These are phyloP conservation scores for Noctuana brunneofusca DNA, from an alignment of 2,888 invertebrate genomes.

Conservation along the genomic window DNA sequence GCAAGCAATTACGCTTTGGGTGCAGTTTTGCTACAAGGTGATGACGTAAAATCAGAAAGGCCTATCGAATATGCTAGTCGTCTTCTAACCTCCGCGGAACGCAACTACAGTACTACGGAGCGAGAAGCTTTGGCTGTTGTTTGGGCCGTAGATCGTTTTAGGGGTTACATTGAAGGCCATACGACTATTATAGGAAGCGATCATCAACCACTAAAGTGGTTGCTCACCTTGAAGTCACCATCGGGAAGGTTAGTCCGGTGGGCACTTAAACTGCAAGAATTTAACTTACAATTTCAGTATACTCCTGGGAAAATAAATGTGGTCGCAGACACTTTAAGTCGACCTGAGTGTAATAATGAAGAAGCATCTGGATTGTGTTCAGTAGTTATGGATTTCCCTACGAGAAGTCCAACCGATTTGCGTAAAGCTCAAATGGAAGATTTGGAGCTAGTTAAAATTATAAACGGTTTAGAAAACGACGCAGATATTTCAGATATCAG, in stretches of 20 bases:
- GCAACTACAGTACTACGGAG: neutral
- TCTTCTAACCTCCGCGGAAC: neutral
- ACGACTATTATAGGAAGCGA: neutral
- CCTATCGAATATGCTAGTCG: slow-evolving; percentile 2
- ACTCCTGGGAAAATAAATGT: neutral
- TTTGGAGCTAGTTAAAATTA: neutral
- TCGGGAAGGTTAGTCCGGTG: neutral
- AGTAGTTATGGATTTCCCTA: neutral
- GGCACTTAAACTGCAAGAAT: neutral
- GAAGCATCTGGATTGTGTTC: neutral
- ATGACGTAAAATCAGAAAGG: neutral
- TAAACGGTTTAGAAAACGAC: slow-evolving; percentile 2
- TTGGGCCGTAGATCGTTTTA: neutral
- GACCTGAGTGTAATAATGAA: neutral
- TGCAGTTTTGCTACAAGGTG: neutral
- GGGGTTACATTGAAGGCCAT: neutral
- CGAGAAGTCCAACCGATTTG: neutral
- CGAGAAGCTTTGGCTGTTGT: neutral
- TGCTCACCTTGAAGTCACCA: neutral
- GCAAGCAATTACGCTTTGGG: slow-evolving; percentile 2
- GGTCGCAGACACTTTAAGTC: neutral
- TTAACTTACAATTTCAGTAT: neutral
- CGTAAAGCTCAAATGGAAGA: neutral
- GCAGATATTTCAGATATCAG: neutral
- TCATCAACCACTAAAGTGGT: neutral